Base-by-base conservation (phyloP, 2,888 invertebrate genomes). In the Synergus laeviventris region DNA sequence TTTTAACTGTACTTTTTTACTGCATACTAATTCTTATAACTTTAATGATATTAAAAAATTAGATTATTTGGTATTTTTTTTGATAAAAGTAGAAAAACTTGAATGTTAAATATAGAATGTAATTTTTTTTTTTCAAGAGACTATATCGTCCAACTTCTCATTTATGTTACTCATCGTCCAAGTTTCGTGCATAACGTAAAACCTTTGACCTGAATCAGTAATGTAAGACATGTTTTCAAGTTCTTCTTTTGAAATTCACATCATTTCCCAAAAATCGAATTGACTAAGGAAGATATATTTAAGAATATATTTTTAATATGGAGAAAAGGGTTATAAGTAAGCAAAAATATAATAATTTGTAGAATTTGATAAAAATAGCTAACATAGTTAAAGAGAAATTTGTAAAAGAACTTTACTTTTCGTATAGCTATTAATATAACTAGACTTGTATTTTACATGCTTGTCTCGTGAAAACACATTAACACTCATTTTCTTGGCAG, bases 151-250 rank as follows among this genome's bases (percentile, higher is more conserved):
- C 70, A 49, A 70, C 16, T 49, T 49, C n/a, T 70, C 31, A 31
- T 45, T 18, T 66, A 18, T 64, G 24, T 64, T 64, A 64, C 64
- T 64, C 64, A 64, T 64, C 36, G 11, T 70, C 36, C 45, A 64
- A 12, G 31, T 70, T 70, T 66, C 66, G 66, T 70, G 70, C 42
- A 70, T 70, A 70, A 70, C 70, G 49, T 70, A 36, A 70, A 70
- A 49, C 70, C 70, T 70, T 70, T 70, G 70, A 70, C 70, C 70
- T 70, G 70, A 70, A 70, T 70, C 49, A 54, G n/a, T 49, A 70
- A 70, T 70, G 70, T 31, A 70, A 49, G 31, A 54, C 70, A n/a
- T 70, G 70, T 70, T 66, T 70, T 49, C 36, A 70, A 45, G 42
- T 70, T 36, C 70, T 24, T 54, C 45, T 70, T 70, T 49, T 70